phyloP scores from a whole-genome alignment of 1,140 invertebrate genomes.

The Bactericera cockerelli region DNA sequence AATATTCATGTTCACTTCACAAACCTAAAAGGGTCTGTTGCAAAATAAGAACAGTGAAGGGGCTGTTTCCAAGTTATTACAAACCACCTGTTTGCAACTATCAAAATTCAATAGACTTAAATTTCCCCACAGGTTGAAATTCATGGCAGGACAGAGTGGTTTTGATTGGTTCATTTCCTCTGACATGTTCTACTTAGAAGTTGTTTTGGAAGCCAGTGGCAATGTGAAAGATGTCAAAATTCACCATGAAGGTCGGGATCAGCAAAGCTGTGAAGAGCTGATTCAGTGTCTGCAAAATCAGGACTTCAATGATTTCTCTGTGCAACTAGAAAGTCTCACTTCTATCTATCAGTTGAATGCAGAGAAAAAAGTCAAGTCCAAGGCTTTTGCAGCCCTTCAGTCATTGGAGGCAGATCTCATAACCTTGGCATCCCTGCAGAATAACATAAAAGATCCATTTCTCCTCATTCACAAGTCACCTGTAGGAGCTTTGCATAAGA shows the following conservation, averaged over 20 bases:
- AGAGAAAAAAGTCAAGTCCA: conserved; percentile 86
- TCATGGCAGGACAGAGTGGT: conserved; percentile 47
- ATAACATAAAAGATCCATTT: conserved; percentile 68
- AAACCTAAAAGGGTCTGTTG: too few relatives aligned
- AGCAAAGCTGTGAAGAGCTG: conserved; percentile 67
- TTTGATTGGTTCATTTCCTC: conserved; percentile 81
- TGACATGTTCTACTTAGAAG: conserved; percentile 93
- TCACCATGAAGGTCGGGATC: conserved; percentile 67
- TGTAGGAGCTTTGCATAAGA: conserved; percentile 60
- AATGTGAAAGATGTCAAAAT: conserved; percentile 84
- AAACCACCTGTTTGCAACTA: too few relatives aligned
- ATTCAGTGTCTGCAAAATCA: conserved; percentile 58
- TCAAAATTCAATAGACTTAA: too few relatives aligned
- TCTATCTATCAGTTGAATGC: conserved; percentile 88
- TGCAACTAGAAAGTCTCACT: conserved; percentile 76
- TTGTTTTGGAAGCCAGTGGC: conserved; percentile 64
- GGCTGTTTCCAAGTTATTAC: too few relatives aligned
- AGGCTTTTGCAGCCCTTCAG: conserved; percentile 80
- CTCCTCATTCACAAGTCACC: conserved; percentile 78
- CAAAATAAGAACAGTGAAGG: too few relatives aligned
- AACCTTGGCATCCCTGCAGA: conserved; percentile 61
- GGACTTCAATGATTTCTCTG: conserved; percentile 84
- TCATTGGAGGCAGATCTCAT: conserved; percentile 84
- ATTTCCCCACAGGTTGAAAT: conserved; percentile 71
- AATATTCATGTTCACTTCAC: too few relatives aligned